A percentile compares a stretch with the other conserved stretches of the same genome.
Conservation (phyloP, 2,888 invertebrate species). For the Plebejus anna region DNA sequence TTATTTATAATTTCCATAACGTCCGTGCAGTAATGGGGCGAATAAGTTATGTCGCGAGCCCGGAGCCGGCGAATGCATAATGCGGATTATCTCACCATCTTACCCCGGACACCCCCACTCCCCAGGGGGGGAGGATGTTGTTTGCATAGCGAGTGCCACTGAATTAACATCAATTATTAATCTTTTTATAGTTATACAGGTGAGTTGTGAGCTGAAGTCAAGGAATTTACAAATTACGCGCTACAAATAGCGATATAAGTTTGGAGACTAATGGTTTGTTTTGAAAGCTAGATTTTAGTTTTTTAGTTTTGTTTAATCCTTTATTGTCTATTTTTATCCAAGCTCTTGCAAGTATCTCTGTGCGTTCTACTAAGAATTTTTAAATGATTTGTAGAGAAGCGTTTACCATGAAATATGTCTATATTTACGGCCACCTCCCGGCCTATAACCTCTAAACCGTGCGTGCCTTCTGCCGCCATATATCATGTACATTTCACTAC, state of each 20-base stretch:
- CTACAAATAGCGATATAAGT: background rate
- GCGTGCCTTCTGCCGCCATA: constrained; percentile 38
- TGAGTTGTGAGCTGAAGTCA: background rate
- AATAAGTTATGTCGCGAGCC: constrained; percentile 16
- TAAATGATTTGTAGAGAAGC: too few relatives aligned
- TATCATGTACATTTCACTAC: constrained; percentile 52
- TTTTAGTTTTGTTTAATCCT: too few relatives aligned
- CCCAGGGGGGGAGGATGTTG: background rate
- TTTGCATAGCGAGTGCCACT: constrained; percentile 20
- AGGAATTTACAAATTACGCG: background rate
- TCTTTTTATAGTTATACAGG: background rate
- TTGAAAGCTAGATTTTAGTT: too few relatives aligned
- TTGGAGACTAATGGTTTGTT: too few relatives aligned
- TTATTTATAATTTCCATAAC: constrained; percentile 23
- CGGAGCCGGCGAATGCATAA: constrained; percentile 25
- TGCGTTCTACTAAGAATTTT: too few relatives aligned
- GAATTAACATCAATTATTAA: constrained; percentile 11
- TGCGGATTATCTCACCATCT: constrained; percentile 26
- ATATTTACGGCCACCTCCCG: background rate
- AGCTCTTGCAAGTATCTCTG: too few relatives aligned
- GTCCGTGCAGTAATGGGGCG: constrained; percentile 15
- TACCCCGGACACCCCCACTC: background rate
- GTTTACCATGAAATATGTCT: background rate
- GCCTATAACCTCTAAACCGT: background rate
- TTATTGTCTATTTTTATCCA: too few relatives aligned